Evolutionary conservation across 1,140 invertebrate species (phyloP).

Genomic region (Neomicropteryx cornuta): DNA sequence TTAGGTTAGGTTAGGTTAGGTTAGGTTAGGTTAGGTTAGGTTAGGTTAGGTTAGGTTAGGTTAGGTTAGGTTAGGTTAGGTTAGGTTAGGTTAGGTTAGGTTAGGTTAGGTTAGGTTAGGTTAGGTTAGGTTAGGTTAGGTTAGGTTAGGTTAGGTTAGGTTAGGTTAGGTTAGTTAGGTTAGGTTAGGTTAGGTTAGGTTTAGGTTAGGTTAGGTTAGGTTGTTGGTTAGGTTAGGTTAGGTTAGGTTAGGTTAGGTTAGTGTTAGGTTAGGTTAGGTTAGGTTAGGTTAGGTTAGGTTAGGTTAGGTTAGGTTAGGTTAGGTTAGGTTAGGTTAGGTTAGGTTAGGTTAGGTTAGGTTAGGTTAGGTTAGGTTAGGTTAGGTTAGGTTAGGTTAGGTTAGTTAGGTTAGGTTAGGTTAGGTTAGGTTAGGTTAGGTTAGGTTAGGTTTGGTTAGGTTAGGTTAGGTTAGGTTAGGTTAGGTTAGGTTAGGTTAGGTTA

Average conservation of each 20-base stretch:
- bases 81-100: slow-evolving; percentile 16
- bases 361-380: slow-evolving; percentile 5
- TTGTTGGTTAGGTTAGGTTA: slow-evolving; percentile 12
- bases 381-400: slow-evolving; percentile 4
- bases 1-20: slow-evolving; percentile 15
- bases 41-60: slow-evolving; percentile 18
- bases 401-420: too few relatives aligned
- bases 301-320: slow-evolving; percentile 8
- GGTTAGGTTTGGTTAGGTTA: too few relatives aligned
- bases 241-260: too few relatives aligned
- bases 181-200: slow-evolving; percentile 11
- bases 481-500: too few relatives aligned
- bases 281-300: slow-evolving; percentile 10
- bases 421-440: too few relatives aligned
- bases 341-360: slow-evolving; percentile 8
- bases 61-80: slow-evolving; percentile 18
- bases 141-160: slow-evolving; percentile 10
- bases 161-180: slow-evolving; percentile 11
- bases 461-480: too few relatives aligned
- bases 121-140: slow-evolving; percentile 13
- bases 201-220: too few relatives aligned
- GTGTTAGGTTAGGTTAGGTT: too few relatives aligned
- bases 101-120: slow-evolving; percentile 11
- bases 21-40: slow-evolving; percentile 20
- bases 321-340: slow-evolving; percentile 12